Evolutionary conservation across 2,797 vertebrate genomes (phyloP), one percentile per base, ranked within the genome.

Genomic region (Etheostoma perlongum): DNA sequence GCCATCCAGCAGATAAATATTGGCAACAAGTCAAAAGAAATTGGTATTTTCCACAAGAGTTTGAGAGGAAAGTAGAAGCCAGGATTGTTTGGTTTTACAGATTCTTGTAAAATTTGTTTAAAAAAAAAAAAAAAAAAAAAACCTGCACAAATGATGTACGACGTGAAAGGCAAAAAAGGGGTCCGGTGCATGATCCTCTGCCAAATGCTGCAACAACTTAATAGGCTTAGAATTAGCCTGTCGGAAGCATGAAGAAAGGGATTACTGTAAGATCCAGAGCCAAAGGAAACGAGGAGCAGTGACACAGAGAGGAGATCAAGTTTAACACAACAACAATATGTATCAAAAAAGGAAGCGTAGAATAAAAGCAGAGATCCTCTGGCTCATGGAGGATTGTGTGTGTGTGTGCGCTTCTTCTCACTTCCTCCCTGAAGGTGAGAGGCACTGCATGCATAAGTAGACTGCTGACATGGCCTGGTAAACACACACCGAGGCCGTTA

Each of bases 211-310:
- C 81, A 86, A 90, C 82, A 89, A 89, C 88, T 79, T 92, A 94
- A 91, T 87, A 93, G 91, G 92, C 91, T 94, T 93, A 93, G 88
- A 76, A 89, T 84, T 75, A 88, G 88, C 81, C 84, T 76, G 91
- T 90, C 78, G 79, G 84, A 89, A 86, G 90, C 85, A 84, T 86
- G 88, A 81, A 85, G 85, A 91, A 91, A 73, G 78, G 91, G 92
- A 93, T 94, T 93, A 92, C 71, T 86, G 76, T 58, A 61, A 82
- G 63, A 92, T 84, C 76, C 83, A 40, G 82, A 87, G 82, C 85
- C 83, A 74, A 75, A 78, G 85, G 88, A 89, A 73, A 82, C 12
- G 77, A 76, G 67, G 74, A 69, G 79, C 84, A 46, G 83, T 76
- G 91, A 90, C 89, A 92, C 88, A 83, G 91, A 73, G 82, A 87